phyloP scores from a whole-genome alignment of 1,140 invertebrate species.

The Hermatobates lingyangjiaoensis region DNA sequence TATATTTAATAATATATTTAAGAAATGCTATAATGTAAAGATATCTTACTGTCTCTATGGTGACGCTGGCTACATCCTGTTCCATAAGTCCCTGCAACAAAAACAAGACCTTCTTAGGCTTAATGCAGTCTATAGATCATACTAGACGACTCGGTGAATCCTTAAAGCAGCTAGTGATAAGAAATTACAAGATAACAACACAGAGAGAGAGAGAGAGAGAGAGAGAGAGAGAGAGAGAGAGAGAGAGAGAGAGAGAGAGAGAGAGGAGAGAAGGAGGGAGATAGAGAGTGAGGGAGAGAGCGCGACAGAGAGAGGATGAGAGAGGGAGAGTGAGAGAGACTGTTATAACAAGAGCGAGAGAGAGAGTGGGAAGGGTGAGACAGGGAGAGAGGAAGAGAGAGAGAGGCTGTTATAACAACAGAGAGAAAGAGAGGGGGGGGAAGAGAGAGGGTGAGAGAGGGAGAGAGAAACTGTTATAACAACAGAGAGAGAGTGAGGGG shows the following conservation, averaged over 20 bases:
- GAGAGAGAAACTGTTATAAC: background rate
- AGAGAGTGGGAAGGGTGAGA: background rate
- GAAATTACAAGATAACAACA: too few species aligned
- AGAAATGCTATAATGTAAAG: too few species aligned
- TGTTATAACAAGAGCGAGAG: background rate
- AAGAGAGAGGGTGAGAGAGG: background rate
- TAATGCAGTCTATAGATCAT: too few species aligned
- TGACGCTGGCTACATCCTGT: too few species aligned
- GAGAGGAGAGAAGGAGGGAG: background rate
- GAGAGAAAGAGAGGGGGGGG: background rate
- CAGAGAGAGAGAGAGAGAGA: background rate
- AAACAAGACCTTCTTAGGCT: too few species aligned
- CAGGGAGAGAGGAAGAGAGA: background rate
- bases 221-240: background rate
- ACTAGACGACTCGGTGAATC: too few species aligned
- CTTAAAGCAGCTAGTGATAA: too few species aligned
- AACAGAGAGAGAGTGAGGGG: background rate
- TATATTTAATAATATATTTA: too few species aligned
- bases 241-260: background rate
- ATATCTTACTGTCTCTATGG: too few species aligned
- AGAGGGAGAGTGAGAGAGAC: too few species aligned
- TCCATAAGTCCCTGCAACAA: too few species aligned
- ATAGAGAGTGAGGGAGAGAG: background rate
- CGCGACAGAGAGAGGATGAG: too few species aligned
- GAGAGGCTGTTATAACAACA: background rate